A percentile compares a stretch with the other conserved stretches of the same genome.
These are phyloP conservation scores for Oncorhynchus gorbuscha DNA, from an alignment of 2,113 vertebrate species.

Conservation along the genomic window DNA sequence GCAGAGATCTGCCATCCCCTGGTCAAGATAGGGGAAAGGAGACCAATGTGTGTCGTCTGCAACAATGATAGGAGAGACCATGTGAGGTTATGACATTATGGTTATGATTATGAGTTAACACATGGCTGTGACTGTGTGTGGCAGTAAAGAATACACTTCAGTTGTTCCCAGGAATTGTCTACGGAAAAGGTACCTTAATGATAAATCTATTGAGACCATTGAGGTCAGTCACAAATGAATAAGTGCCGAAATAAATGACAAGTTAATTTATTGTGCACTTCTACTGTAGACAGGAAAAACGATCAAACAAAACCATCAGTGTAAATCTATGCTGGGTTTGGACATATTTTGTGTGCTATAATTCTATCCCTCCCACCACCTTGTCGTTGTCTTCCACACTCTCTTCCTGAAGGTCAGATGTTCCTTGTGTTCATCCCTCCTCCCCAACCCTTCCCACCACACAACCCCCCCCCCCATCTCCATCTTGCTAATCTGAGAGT, in stretches of 20 bases:
- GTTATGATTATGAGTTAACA: not conserved
- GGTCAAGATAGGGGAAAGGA: no score
- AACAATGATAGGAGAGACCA: no score
- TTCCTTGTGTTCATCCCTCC: conserved; percentile 24
- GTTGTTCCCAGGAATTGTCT: conserved; percentile 32
- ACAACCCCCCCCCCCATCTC: not conserved
- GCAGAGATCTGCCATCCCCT: no score
- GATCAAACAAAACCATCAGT: conserved; percentile 36
- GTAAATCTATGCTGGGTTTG: conserved; percentile 26
- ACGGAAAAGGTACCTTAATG: conserved; percentile 5
- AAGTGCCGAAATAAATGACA: conserved; percentile 38
- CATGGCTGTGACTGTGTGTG: conserved; percentile 26
- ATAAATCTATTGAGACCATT: conserved; percentile 42
- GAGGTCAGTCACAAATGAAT: conserved; percentile 42
- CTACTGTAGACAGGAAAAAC: conserved; percentile 37
- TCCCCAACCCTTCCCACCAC: not conserved
- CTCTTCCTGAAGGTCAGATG: conserved; percentile 43
- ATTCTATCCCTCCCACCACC: conserved; percentile 4
- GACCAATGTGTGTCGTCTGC: no score
- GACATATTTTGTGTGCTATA: not conserved
- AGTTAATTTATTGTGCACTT: not conserved
- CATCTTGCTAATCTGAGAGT: not conserved
- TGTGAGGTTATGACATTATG: no score
- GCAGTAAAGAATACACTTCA: conserved; percentile 39
- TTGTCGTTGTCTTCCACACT: conserved; percentile 45